Percentiles rank a stretch among this genome's conserved stretches.
Evolutionary conservation across 2,888 invertebrate genomes (phyloP).

Genomic region (Thymelicus acteon): DNA sequence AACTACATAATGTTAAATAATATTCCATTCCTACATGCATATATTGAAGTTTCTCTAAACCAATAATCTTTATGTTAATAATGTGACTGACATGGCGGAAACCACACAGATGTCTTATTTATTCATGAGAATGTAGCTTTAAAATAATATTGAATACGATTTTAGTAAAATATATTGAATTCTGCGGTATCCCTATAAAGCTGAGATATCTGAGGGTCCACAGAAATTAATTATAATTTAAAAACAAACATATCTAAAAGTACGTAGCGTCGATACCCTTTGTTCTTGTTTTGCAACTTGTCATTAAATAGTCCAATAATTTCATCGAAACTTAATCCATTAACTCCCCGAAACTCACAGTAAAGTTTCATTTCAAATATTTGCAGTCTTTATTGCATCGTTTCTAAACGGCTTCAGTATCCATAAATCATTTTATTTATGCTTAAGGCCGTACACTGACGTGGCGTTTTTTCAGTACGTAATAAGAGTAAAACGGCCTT

Average conservation of each 20-base stretch:
- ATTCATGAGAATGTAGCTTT: no score
- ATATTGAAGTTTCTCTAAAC: no score
- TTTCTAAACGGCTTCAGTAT: slow-evolving; percentile 15
- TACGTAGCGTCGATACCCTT: slow-evolving; percentile 22
- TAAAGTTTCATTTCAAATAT: slow-evolving; percentile 28
- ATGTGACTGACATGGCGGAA: no score
- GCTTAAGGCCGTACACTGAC: slow-evolving; percentile 13
- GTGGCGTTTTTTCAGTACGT: slow-evolving; percentile 8
- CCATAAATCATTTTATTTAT: slow-evolving; percentile 24
- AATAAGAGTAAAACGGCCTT: slow-evolving; percentile 1
- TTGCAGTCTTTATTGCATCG: slow-evolving; percentile 24
- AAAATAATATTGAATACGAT: background rate
- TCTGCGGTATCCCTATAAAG: background rate
- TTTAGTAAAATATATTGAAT: background rate
- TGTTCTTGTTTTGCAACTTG: slow-evolving; percentile 23
- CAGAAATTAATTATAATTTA: slow-evolving; percentile 16
- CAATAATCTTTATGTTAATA: no score
- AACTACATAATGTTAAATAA: no score
- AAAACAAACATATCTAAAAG: slow-evolving; percentile 15
- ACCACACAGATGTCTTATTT: no score
- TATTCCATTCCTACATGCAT: no score
- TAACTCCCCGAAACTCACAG: slow-evolving; percentile 24
- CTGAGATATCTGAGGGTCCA: background rate
- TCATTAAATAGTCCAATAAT: slow-evolving; percentile 24
- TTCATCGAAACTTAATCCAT: slow-evolving; percentile 33